Base-by-base conservation (phyloP, 2,888 invertebrate genomes). In the Aleiodes alternator region DNA sequence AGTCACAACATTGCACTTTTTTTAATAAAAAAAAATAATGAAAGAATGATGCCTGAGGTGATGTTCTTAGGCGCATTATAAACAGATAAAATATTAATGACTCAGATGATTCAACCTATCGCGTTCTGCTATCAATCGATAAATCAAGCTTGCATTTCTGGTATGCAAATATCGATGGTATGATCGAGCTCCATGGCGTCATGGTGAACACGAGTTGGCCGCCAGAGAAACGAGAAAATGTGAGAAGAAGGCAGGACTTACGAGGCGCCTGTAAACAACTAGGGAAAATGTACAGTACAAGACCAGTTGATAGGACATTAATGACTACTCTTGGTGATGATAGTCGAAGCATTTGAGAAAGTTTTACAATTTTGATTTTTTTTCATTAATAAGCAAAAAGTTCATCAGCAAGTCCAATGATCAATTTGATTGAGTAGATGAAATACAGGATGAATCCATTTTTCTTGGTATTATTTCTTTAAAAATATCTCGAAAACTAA, bases 101-200 rank as follows among this genome's bases (percentile, higher is more conserved):
- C 77, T 80, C 72, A 66, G 80, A 81, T 81, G 80, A 79, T 64
- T 71, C 76, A 8, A 51, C 55, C 66, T 79, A 80, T 79, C 78
- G 73, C 48, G 59, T 76, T 77, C 64, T 57, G 23, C 78, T 79
- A 79, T 82, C 82, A 81, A 80, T 78, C 80, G 82, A 80, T 82
- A 82, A 82, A 82, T 84, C 82, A 83, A 79, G 78, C 77, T 66
- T 59, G 81, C 80, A 76, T 79, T 80, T 79, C 83, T 79, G 80
- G 81, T 84, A 84, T 84, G 84, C 81, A 85, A 84, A 85, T 84
- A 79, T 77, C 73, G 61, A 75, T 80, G 79, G 69, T 77, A 77
- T 71, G 78, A 81, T 81, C 80, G 71, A 77, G 75, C 76, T 76
- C 51, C 77, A 76, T 73, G 53, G 76, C 73, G 68, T 73, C 72